Base-by-base conservation (phyloP, 2,797 vertebrate genomes). In the Scarus forsteni region DNA sequence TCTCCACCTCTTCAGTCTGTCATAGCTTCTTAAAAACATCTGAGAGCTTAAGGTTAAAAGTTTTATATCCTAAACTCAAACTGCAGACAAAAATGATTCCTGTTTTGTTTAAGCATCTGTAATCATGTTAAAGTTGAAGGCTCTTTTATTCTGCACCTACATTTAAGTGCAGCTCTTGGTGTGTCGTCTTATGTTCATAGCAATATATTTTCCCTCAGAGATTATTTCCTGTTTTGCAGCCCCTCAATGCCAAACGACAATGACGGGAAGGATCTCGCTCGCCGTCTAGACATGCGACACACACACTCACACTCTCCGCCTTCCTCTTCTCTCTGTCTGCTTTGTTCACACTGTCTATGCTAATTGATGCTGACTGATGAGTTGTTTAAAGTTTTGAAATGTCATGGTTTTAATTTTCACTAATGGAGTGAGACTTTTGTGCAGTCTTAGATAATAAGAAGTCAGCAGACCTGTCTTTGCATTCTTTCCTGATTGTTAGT, bases 201-300 rank as follows among this genome's bases (percentile, higher is more conserved):
- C 71, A 64, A 44, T 46, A 3, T 89, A 62, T 84, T 89, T 80
- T 73, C 68, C 75, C 43, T 78, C 75, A 54, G 62, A 77, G 39
- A 86, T 87, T 61, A 76, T 80, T 90, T 92, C 91, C 91, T 92
- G 92, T 93, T 92, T 92, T 92, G 82, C 83, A 84, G 81, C 58
- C 71, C 55, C 57, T 90, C 87, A 89, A 72, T 83, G 85, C 79
- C 87, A 79, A 70, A 63, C 83, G 91, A 92, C 90, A 93, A 91
- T 91, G 90, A 86, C 56, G 84, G 91, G 89, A 92, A 92, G 90
- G 86, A 91, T 88, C 86, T 89, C 18, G 77, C 80, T 78, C 63
- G 55, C 73, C 43, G 89, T 93, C 92, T 93, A 92, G 92, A 93
- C 89, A 13, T 82, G 71, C 36, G 67, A 79, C 79, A 77, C 79